Conservation (phyloP, 2,888 invertebrate genomes). For the Ischnus inquisitorius region DNA sequence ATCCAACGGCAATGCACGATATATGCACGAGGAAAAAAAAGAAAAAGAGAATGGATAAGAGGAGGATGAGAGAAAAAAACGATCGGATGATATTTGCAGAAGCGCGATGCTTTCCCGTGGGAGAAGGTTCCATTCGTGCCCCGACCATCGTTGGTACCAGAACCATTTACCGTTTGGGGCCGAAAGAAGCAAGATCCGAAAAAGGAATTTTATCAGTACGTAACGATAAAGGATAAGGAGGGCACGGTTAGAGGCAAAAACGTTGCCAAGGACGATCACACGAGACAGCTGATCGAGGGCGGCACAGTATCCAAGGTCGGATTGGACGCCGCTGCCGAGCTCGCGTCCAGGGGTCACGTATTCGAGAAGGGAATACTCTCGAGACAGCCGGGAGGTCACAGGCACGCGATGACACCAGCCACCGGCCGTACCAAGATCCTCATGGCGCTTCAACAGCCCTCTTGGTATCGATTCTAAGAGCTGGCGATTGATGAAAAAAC, state of each 20-base stretch:
- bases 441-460: conserved; percentile 83
- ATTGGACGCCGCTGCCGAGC: conserved; percentile 82
- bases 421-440: conserved; percentile 82
- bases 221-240: conserved; percentile 81
- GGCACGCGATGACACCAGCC: conserved; percentile 80
- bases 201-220: conserved; percentile 83
- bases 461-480: conserved; percentile 83
- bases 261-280: conserved; percentile 81
- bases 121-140: conserved; percentile 95
- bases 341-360: conserved; percentile 83
- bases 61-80: conserved; percentile 33
- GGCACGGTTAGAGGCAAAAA: conserved; percentile 81
- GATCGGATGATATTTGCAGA: conserved; percentile 87
- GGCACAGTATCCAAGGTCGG: conserved; percentile 82
- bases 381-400: conserved; percentile 78
- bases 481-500: conserved; percentile 17
- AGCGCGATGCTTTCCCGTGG: conserved; percentile 92
- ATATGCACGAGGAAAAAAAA: conserved; percentile 42
- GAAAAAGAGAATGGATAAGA: conserved; percentile 11
- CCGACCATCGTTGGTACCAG: conserved; percentile 93
- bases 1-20: conserved; percentile 56
- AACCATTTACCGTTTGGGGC: conserved; percentile 94
- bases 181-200: conserved; percentile 86
- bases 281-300: conserved; percentile 81
- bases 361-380: conserved; percentile 83